phyloP scores from a whole-genome alignment of 2,888 invertebrate species.

The Dynastes tityus region DNA sequence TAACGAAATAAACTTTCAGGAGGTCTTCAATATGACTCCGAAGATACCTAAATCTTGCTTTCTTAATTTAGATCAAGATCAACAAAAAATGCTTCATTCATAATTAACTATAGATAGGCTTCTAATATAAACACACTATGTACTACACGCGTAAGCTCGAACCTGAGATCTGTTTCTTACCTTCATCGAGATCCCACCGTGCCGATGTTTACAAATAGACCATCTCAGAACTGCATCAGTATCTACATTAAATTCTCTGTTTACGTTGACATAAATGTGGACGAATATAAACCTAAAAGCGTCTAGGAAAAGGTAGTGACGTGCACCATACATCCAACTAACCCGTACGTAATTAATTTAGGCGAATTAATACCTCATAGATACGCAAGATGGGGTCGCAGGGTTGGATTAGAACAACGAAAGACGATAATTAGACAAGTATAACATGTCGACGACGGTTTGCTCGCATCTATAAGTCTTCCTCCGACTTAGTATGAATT shows the following conservation, averaged over 20 bases:
- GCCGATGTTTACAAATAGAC: constrained; percentile 30
- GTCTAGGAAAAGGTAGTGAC: constrained; percentile 5
- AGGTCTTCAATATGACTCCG: too few relatives aligned
- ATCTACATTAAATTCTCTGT: constrained; percentile 35
- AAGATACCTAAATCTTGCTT: background rate
- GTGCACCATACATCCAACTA: background rate
- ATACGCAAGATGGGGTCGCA: background rate
- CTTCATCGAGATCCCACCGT: constrained; percentile 10
- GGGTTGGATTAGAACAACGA: constrained; percentile 20
- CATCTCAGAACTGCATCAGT: constrained; percentile 15
- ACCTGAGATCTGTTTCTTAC: constrained; percentile 24
- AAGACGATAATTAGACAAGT: constrained; percentile 35
- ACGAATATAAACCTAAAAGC: constrained; percentile 19
- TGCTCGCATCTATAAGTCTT: constrained; percentile 37
- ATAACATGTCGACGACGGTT: constrained; percentile 44
- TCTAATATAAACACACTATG: background rate
- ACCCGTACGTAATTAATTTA: constrained; percentile 23
- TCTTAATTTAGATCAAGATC: background rate
- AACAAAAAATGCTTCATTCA: too few relatives aligned
- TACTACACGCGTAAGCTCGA: background rate
- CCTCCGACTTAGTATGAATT: constrained; percentile 22
- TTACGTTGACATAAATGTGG: constrained; percentile 40
- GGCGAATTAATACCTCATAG: constrained; percentile 28
- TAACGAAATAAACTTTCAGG: too few relatives aligned
- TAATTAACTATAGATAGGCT: too few relatives aligned